phyloP scores from a whole-genome alignment of 37 sponge, comb jelly and placozoan genomes.

The Diacarnus erythraeanus region DNA sequence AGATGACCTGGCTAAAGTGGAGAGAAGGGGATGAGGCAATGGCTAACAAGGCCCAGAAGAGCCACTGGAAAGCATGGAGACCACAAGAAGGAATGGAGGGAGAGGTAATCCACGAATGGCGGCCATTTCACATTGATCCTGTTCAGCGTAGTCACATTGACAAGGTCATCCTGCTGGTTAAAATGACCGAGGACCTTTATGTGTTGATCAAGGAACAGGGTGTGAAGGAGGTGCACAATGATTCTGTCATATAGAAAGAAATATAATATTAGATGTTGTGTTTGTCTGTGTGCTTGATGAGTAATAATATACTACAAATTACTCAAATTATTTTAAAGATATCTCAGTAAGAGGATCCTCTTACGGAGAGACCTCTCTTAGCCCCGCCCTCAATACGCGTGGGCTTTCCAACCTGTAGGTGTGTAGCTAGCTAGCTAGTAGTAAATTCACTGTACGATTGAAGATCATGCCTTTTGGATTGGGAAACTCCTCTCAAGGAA shows the following conservation, averaged over 20 bases:
- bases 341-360: too few species aligned
- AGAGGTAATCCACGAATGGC: constrained; percentile 86
- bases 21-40: constrained; percentile 28
- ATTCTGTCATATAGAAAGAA: background rate
- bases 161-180: constrained; percentile 72
- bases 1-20: constrained; percentile 70
- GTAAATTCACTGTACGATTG: background rate
- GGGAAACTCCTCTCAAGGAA: background rate
- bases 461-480: background rate
- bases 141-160: constrained; percentile 75
- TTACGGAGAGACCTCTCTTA: too few species aligned
- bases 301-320: background rate
- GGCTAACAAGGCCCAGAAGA: constrained; percentile 42
- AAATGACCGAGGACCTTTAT: constrained; percentile 48
- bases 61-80: constrained; percentile 72
- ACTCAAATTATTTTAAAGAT: too few species aligned
- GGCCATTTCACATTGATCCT: constrained; percentile 75
- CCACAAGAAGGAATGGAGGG: constrained; percentile 75
- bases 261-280: too few species aligned
- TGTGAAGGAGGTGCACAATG: constrained; percentile 36
- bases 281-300: too few species aligned
- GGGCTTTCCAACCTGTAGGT: too few species aligned
- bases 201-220: constrained; percentile 74
- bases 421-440: background rate
- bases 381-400: too few species aligned